A percentile compares a stretch with the other conserved stretches of the same genome.
Evolutionary conservation across 1,140 invertebrate genomes (phyloP).

Genomic region (Apis cerana): DNA sequence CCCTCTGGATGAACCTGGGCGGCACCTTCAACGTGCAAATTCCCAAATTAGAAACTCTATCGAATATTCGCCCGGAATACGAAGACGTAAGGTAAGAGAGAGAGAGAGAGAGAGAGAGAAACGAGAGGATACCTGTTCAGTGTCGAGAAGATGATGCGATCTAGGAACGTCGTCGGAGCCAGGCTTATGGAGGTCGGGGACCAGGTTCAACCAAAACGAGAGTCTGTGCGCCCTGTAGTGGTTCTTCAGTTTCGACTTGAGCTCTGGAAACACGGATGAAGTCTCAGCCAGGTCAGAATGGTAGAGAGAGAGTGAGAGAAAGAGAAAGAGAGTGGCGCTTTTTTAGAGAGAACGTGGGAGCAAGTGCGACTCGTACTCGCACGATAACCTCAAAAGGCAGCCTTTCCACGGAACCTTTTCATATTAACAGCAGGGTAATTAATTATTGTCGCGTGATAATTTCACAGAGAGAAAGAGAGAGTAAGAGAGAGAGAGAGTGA

Average conservation of each 20-base stretch:
- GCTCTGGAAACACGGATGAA: constrained; percentile 83
- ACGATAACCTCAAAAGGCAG: constrained; percentile 12
- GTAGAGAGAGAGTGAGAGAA: too few relatives aligned
- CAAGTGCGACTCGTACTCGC: constrained; percentile 4
- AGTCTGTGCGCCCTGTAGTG: constrained; percentile 96
- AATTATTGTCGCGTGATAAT: constrained; percentile 56
- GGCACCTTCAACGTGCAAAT: constrained; percentile 69
- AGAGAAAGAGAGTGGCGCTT: not conserved
- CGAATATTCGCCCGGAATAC: too few relatives aligned
- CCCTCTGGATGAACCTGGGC: constrained; percentile 77
- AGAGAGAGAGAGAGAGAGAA: too few relatives aligned
- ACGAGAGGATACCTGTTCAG: constrained; percentile 82
- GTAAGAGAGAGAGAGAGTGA: not conserved
- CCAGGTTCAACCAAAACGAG: constrained; percentile 98
- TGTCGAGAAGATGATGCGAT: constrained; percentile 92
- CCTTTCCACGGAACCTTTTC: constrained; percentile 10
- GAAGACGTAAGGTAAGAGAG: too few relatives aligned
- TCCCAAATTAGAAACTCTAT: too few relatives aligned
- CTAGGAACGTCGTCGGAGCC: constrained; percentile 91
- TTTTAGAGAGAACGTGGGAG: not conserved
- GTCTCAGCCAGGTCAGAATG: constrained; percentile 3
- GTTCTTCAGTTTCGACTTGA: constrained; percentile 93
- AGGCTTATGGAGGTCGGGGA: constrained; percentile 96
- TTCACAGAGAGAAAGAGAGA: not conserved
- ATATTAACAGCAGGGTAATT: constrained; percentile 47